Evolutionary conservation across 2,888 invertebrate genomes (phyloP).

Genomic region (Mesopsocus fuscifrons): DNA sequence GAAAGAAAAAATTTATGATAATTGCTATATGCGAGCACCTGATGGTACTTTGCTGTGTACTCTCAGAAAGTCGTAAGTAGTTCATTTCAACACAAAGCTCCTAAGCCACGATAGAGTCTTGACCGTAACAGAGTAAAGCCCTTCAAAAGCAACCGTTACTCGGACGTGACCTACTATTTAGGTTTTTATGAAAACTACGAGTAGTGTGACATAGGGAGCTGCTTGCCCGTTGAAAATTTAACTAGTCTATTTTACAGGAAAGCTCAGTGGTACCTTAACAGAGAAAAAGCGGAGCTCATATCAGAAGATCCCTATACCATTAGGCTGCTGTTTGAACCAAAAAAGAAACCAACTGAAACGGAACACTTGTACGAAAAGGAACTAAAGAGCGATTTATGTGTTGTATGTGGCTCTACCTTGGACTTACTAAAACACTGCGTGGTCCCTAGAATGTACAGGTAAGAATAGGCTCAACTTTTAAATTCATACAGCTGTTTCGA

Average conservation of each 20-base stretch:
- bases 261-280: slow-evolving; percentile 25
- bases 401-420: slow-evolving; percentile 51
- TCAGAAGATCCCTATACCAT: slow-evolving; percentile 40
- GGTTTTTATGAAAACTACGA: too few species aligned
- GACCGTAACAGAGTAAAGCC: too few species aligned
- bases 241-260: too few species aligned
- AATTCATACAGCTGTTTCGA: slow-evolving; percentile 56
- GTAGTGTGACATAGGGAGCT: too few species aligned
- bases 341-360: slow-evolving; percentile 47
- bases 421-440: slow-evolving; percentile 57
- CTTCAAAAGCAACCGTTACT: too few species aligned
- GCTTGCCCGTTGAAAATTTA: too few species aligned
- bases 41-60: slow-evolving; percentile 59
- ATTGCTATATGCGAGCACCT: slow-evolving; percentile 56
- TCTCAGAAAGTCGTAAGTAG: slow-evolving; percentile 29
- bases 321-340: slow-evolving; percentile 55
- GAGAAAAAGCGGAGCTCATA: slow-evolving; percentile 27
- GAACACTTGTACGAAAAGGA: slow-evolving; percentile 53
- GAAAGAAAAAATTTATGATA: slow-evolving; percentile 53
- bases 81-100: too few species aligned
- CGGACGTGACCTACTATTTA: too few species aligned
- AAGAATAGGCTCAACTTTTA: background rate
- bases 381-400: slow-evolving; percentile 54
- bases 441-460: slow-evolving; percentile 62
- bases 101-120: too few species aligned